Percentiles rank a stretch among this genome's conserved stretches.
Conservation (phyloP, 2,113 vertebrate genomes). For the Oryzias curvinotus region DNA sequence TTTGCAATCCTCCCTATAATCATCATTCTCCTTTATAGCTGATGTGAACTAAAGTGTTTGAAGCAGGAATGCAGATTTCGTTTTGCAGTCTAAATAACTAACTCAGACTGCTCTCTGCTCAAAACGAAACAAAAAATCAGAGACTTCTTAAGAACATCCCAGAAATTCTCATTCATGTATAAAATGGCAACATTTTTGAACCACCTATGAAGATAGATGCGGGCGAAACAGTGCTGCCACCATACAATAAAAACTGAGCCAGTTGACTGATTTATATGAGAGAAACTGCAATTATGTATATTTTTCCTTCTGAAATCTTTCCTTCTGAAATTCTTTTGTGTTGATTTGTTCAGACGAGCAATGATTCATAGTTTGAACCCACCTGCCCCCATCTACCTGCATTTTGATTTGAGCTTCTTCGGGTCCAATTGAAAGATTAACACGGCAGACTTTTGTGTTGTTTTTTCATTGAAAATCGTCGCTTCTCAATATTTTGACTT, state of each 20-base stretch:
- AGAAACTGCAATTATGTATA: background rate
- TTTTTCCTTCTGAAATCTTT: too few relatives aligned
- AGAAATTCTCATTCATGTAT: too few relatives aligned
- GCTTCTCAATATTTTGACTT: constrained; percentile 1
- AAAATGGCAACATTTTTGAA: too few relatives aligned
- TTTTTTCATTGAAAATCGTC: background rate
- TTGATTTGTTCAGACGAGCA: background rate
- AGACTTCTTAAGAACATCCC: too few relatives aligned
- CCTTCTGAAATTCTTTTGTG: background rate
- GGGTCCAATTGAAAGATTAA: constrained; percentile 7
- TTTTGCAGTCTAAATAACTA: too few relatives aligned
- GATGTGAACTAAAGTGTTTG: too few relatives aligned
- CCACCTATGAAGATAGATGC: background rate
- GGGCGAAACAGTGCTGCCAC: constrained; percentile 45
- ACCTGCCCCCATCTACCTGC: background rate
- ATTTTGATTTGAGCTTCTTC: background rate
- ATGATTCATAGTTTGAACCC: background rate
- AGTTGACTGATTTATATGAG: background rate
- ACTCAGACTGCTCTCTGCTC: too few relatives aligned
- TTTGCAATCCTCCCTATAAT: too few relatives aligned
- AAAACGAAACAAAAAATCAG: too few relatives aligned
- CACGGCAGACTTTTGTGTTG: background rate
- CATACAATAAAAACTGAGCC: constrained; percentile 29
- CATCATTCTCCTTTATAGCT: too few relatives aligned
- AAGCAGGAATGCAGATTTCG: too few relatives aligned